These are phyloP conservation scores for Athetis lepigone DNA, from an alignment of 2,888 invertebrate genomes.

Conservation along the genomic window DNA sequence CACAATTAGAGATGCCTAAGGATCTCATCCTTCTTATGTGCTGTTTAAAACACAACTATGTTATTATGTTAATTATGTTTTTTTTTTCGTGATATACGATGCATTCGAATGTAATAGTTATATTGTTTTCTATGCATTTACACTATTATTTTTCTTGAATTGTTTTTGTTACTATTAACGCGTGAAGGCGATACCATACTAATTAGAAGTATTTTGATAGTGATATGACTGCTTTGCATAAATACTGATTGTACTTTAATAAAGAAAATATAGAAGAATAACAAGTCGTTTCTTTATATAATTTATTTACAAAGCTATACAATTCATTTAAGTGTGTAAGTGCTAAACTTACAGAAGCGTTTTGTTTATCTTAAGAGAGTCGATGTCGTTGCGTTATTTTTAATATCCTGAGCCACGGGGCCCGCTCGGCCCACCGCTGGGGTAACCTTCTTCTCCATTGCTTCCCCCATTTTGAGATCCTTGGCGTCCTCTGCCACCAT, in stretches of 20 bases:
- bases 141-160: slow-evolving; percentile 43
- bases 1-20: slow-evolving; percentile 13
- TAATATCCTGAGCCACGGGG: slow-evolving; percentile 85
- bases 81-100: slow-evolving; percentile 59
- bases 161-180: slow-evolving; percentile 43
- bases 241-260: slow-evolving; percentile 42
- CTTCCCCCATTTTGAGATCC: slow-evolving; percentile 58
- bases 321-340: slow-evolving; percentile 42
- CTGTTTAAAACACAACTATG: neutral
- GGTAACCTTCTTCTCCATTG: slow-evolving; percentile 79
- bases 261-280: slow-evolving; percentile 47
- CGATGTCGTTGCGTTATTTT: slow-evolving; percentile 44
- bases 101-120: slow-evolving; percentile 55
- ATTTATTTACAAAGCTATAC: slow-evolving; percentile 60
- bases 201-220: slow-evolving; percentile 58
- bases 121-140: slow-evolving; percentile 61
- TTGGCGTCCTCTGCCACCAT: slow-evolving; percentile 64
- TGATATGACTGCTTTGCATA: slow-evolving; percentile 48
- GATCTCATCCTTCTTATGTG: slow-evolving; percentile 7
- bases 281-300: slow-evolving; percentile 25
- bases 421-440: slow-evolving; percentile 83
- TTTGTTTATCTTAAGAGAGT: slow-evolving; percentile 23
- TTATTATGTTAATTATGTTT: slow-evolving; percentile 26
- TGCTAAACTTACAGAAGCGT: slow-evolving; percentile 40
- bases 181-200: slow-evolving; percentile 32